Evolutionary conservation across 2,888 invertebrate genomes (phyloP).

Genomic region (Gastrophysa polygoni): DNA sequence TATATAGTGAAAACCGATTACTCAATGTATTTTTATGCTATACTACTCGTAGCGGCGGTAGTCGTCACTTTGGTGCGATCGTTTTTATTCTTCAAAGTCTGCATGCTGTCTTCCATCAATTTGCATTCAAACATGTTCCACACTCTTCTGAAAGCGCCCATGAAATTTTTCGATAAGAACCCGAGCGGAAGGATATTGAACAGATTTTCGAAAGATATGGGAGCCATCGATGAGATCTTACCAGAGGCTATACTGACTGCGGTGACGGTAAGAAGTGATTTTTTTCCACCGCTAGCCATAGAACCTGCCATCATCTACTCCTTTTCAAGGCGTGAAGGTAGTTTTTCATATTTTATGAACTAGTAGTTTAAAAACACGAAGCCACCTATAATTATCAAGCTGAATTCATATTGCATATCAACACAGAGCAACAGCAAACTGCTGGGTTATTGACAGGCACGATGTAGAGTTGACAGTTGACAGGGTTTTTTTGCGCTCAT

Average conservation of each 20-base stretch:
- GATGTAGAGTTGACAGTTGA: no score
- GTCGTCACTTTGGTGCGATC: conserved; percentile 64
- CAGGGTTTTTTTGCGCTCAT: no score
- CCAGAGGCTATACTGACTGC: conserved; percentile 71
- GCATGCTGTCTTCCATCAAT: conserved; percentile 68
- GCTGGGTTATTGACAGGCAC: no score
- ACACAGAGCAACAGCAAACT: no score
- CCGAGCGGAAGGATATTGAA: conserved; percentile 81
- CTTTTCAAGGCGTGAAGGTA: no score
- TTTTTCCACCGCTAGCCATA: no score
- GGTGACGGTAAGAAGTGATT: conserved; percentile 59
- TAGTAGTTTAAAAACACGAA: no score
- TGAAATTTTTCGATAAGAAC: conserved; percentile 83
- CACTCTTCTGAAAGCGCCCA: conserved; percentile 61
- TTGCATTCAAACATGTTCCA: conserved; percentile 76
- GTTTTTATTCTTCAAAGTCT: conserved; percentile 67
- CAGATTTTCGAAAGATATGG: conserved; percentile 83
- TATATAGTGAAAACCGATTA: no score
- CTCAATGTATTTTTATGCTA: neutral
- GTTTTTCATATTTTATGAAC: no score
- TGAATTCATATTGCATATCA: no score
- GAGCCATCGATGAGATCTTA: conserved; percentile 76
- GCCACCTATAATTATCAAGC: no score
- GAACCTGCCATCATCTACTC: no score
- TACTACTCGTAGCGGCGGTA: neutral